phyloP scores from a whole-genome alignment of 2,113 vertebrate genomes.

The Diphyllodes magnificus region DNA sequence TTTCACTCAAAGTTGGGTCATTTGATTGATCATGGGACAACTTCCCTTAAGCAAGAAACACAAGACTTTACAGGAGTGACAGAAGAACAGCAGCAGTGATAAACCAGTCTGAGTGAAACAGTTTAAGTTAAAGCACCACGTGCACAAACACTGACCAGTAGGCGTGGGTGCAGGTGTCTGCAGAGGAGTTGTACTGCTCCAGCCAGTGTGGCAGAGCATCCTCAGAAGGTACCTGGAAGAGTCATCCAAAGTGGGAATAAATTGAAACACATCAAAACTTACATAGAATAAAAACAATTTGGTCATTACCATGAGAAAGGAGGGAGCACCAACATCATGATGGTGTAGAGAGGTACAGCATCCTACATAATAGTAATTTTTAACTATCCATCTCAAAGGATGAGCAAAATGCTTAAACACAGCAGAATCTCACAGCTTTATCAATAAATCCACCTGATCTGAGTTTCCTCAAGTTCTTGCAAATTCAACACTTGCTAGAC shows the following conservation, averaged over 20 bases:
- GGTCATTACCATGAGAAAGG: not conserved
- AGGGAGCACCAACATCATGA: not conserved
- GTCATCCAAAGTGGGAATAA: not conserved
- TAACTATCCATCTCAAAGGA: not conserved
- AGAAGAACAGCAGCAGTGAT: not conserved
- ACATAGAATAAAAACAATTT: not conserved
- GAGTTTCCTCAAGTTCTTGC: not conserved
- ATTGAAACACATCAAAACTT: not conserved
- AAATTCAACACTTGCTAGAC: not conserved
- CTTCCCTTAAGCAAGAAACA: not conserved
- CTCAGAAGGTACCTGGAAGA: constrained; percentile 86
- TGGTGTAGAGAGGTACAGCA: not conserved
- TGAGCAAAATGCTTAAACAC: not conserved
- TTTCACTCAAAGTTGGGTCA: not conserved
- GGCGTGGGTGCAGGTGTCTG: constrained; percentile 91
- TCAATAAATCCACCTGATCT: not conserved
- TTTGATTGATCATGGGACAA: not conserved
- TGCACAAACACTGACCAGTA: constrained; percentile 83
- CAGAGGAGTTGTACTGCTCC: constrained; percentile 92
- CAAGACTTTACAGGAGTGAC: too few species aligned
- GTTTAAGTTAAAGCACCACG: not conserved
- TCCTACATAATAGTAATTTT: not conserved
- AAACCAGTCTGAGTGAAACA: not conserved
- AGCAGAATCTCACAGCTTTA: not conserved
- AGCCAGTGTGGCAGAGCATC: constrained; percentile 92